Evolutionary conservation across 2,113 vertebrate species (phyloP).

Genomic region (Amphiprion ocellaris): DNA sequence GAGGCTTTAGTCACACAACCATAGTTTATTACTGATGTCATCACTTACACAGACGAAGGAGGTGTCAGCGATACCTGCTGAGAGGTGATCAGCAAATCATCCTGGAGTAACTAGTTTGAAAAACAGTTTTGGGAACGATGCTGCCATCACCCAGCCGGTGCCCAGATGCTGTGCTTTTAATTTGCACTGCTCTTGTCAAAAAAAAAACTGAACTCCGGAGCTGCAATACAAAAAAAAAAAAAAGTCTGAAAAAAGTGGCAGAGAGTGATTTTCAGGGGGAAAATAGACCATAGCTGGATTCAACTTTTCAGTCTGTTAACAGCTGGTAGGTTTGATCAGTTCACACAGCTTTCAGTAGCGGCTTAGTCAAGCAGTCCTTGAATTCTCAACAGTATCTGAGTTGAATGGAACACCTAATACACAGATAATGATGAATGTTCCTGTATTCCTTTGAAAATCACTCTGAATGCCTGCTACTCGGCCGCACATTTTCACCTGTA

Average conservation of each 20-base stretch:
- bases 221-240: slow-evolving; percentile 20
- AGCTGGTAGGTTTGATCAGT: slow-evolving; percentile 3
- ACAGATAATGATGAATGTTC: background rate
- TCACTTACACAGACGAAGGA: slow-evolving; percentile 78
- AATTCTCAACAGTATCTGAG: background rate
- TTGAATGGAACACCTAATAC: background rate
- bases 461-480: slow-evolving; percentile 32
- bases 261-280: slow-evolving; percentile 48
- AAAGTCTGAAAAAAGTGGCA: slow-evolving; percentile 32
- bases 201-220: slow-evolving; percentile 13
- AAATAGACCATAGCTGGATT: slow-evolving; percentile 13
- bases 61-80: slow-evolving; percentile 68
- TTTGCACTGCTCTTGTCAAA: slow-evolving; percentile 30
- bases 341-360: background rate
- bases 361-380: background rate
- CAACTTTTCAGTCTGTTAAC: background rate
- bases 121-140: slow-evolving; percentile 41
- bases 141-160: slow-evolving; percentile 4
- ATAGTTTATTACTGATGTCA: slow-evolving; percentile 81
- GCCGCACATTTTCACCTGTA: slow-evolving; percentile 14
- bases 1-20: slow-evolving; percentile 74
- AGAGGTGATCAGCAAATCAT: slow-evolving; percentile 59
- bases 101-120: slow-evolving; percentile 31
- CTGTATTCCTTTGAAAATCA: slow-evolving; percentile 45
- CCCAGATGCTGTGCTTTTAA: slow-evolving; percentile 46